Percentiles rank a stretch among this genome's conserved stretches.
phyloP scores from a whole-genome alignment of 2,113 vertebrate genomes.

The Melanerpes aurifrons region DNA sequence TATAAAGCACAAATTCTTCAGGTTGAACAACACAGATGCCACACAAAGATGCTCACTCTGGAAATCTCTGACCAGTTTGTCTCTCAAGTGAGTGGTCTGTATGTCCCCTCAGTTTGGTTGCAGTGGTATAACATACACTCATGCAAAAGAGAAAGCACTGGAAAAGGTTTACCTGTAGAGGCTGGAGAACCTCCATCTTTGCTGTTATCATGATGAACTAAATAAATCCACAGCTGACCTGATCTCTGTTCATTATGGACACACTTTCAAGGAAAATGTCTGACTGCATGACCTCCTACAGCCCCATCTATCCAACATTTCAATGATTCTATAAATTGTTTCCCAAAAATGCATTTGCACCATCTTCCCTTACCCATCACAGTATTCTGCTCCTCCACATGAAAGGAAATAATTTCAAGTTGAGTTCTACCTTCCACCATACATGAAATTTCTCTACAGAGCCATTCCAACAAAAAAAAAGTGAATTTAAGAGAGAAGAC shows the following conservation, averaged over 20 bases:
- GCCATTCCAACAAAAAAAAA: neutral
- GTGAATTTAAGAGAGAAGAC: neutral
- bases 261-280: neutral
- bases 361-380: neutral
- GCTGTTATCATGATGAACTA: no score
- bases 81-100: neutral
- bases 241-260: neutral
- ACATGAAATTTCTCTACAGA: neutral
- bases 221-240: neutral
- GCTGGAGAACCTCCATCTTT: neutral
- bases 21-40: neutral
- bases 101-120: neutral
- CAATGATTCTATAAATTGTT: neutral
- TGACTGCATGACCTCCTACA: neutral
- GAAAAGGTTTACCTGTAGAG: neutral
- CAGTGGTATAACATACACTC: neutral
- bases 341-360: neutral
- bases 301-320: neutral
- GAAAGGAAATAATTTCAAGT: neutral
- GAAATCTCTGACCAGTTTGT: neutral
- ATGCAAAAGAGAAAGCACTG: neutral
- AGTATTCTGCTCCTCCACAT: neutral
- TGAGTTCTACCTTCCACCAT: rapidly evolving
- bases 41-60: neutral
- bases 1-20: neutral